Evolutionary conservation across 2,888 invertebrate species (phyloP), one percentile per base, ranked within the genome.

Genomic region (Caenorhabditis doughertyi): DNA sequence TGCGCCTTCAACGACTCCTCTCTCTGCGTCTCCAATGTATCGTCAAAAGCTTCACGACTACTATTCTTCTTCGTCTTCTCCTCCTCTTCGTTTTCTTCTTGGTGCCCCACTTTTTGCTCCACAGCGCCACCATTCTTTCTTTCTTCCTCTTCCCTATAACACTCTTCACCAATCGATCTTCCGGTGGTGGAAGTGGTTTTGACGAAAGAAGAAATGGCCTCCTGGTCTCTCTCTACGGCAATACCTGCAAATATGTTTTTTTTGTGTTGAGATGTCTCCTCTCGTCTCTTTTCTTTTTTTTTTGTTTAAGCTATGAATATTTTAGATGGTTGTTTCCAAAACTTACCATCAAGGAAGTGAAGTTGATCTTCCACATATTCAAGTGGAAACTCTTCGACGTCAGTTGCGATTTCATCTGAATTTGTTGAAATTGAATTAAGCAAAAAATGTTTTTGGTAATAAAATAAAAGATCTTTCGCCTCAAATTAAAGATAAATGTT

Each of bases 291-390:
- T 27, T 27, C 16, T 47, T 29, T 21, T 13, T 76, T 58, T 23
- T 39, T 29, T 27, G n/a, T 64, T 44, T 29, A 39, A 62, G 49
- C 64, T 49, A 71, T 79, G 65, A 39, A 67, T 74, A 64, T 62
- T 62, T 68, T 23, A 73, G 35, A 51, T 32, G 27, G 27, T 35
- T 2, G 18, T 49, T 29, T 32, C n/a, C 11, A 44, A 47, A 32
- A 47, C 49, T 71, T 25, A 72, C 73, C 73, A 29, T 67, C 73
- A n/a, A 68, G 60, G 68, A 76, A 76, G 16, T 76, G 67, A 27
- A 81, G 64, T 51, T 81, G 81, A 49, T 81, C 81, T 35, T 74
- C 74, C 18, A 81, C 70, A 35, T 81, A 81, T 42, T 62, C 55
- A n/a, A 53, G 23, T 47, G 60, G 67, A 44, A 74, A 81, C 56